Evolutionary conservation across 2,113 vertebrate genomes (phyloP).

Genomic region (Willisornis vidua): DNA sequence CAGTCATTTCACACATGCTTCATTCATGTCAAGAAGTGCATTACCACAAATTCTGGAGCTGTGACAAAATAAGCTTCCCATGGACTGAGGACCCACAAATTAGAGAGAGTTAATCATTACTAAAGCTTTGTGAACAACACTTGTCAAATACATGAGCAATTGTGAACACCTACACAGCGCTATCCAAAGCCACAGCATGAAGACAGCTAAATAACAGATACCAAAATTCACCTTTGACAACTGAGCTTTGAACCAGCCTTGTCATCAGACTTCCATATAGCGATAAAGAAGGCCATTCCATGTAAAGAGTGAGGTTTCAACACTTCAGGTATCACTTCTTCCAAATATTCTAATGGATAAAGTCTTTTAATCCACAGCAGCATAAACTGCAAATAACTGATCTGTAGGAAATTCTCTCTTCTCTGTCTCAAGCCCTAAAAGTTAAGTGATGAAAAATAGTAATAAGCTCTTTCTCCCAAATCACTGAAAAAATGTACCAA

Average conservation of each 20-base stretch:
- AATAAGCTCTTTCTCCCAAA: neutral
- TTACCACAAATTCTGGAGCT: slow-evolving; percentile 6
- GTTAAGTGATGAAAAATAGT: neutral
- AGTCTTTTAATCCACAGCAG: neutral
- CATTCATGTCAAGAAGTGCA: neutral
- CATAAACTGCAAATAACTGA: neutral
- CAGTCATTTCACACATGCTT: neutral
- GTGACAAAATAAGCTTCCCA: slow-evolving; percentile 10
- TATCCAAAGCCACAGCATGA: neutral
- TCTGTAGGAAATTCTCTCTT: neutral
- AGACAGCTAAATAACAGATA: neutral
- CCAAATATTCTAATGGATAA: neutral
- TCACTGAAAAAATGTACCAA: neutral
- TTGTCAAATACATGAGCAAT: neutral
- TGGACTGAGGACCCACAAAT: neutral
- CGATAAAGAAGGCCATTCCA: neutral
- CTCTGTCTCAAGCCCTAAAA: neutral
- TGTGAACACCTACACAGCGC: neutral
- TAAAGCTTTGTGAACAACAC: neutral
- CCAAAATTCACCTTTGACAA: neutral
- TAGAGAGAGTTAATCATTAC: neutral
- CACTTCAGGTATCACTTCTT: neutral
- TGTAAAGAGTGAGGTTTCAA: neutral
- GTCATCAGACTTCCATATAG: neutral
- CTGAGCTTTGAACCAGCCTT: neutral